Evolutionary conservation across 2,113 vertebrate genomes (phyloP).

Genomic region (Callorhinus ursinus): DNA sequence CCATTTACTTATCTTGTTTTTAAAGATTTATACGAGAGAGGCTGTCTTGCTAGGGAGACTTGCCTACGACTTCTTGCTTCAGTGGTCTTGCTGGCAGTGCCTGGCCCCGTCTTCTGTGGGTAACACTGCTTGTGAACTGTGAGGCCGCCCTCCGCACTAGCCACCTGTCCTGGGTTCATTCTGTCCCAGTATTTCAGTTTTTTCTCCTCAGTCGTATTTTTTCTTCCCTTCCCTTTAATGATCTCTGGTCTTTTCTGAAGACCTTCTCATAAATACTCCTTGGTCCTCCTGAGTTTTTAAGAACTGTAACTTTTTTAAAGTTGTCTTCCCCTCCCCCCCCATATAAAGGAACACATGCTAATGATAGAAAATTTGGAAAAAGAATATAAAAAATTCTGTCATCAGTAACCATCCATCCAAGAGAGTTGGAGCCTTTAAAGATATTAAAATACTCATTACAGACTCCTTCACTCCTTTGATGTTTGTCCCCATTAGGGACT

Average conservation of each 20-base stretch:
- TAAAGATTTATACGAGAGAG: not conserved
- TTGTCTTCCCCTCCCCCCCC: not conserved
- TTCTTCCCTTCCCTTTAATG: not conserved
- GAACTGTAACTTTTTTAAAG: not conserved
- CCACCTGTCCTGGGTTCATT: not conserved
- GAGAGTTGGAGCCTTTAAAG: slow-evolving; percentile 7
- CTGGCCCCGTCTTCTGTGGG: not conserved
- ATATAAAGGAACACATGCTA: not conserved
- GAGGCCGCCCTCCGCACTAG: not conserved
- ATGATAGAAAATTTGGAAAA: slow-evolving; percentile 26
- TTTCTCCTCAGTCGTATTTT: not conserved
- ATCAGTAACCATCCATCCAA: not conserved
- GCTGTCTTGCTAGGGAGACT: not conserved
- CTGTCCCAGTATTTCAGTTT: not conserved
- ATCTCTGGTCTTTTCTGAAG: slow-evolving; percentile 29
- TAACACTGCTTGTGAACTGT: not conserved
- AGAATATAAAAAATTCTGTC: not conserved
- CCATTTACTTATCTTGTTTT: not conserved
- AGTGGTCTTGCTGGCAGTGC: not conserved
- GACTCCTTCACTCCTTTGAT: not conserved
- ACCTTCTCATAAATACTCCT: not conserved
- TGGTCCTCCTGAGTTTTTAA: not conserved
- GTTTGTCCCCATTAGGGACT: not conserved
- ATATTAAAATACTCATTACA: not conserved
- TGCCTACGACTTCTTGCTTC: not conserved